Evolutionary conservation across 2,888 invertebrate genomes (phyloP).

Genomic region (Gymnoscelis rufifasciata): DNA sequence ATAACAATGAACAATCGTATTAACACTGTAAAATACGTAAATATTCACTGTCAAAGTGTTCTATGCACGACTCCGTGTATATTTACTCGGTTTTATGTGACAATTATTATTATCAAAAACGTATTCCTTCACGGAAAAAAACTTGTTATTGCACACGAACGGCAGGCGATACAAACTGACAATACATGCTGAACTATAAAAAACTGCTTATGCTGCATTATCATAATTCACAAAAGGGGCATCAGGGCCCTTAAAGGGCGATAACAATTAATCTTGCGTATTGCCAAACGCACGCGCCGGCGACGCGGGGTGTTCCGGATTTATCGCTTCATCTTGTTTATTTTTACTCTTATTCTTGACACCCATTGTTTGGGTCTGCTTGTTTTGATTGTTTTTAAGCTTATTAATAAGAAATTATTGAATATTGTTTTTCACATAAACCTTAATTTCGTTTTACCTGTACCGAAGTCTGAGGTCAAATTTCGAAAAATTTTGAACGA

Average conservation of each 20-base stretch:
- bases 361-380: constrained; percentile 4
- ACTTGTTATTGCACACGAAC: constrained; percentile 37
- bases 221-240: constrained; percentile 50
- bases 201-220: constrained; percentile 42
- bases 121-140: not conserved
- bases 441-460: too few species aligned
- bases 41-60: too few species aligned
- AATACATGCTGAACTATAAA: constrained; percentile 38
- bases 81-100: too few species aligned
- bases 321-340: constrained; percentile 42
- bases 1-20: too few species aligned
- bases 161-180: constrained; percentile 33
- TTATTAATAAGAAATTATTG: too few species aligned
- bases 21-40: too few species aligned
- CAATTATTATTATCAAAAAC: too few species aligned
- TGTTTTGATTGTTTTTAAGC: not conserved
- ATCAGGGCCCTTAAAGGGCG: constrained; percentile 41
- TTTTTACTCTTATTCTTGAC: constrained; percentile 34
- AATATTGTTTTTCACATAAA: too few species aligned
- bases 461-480: too few species aligned
- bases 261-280: constrained; percentile 54
- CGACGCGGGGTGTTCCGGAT: constrained; percentile 38
- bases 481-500: too few species aligned
- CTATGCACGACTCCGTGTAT: too few species aligned
- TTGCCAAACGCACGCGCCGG: constrained; percentile 44